These are phyloP conservation scores for Diplodus puntazzo DNA, from an alignment of 2,797 vertebrate genomes.

Conservation along the genomic window DNA sequence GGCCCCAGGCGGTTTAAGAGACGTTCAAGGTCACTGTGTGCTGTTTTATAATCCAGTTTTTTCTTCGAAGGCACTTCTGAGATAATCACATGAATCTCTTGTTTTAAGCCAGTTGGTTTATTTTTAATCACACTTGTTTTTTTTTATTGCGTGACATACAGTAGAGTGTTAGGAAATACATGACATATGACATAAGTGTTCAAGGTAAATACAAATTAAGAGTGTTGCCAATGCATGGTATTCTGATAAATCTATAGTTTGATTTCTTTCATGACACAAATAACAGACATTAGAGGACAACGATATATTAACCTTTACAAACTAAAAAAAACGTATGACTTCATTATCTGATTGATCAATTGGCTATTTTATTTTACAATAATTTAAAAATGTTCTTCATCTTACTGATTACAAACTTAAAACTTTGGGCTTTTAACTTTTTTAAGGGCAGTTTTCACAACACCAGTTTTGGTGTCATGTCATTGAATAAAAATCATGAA, in stretches of 20 bases:
- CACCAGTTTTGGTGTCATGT: not conserved
- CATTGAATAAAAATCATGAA: not conserved
- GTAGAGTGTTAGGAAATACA: not conserved
- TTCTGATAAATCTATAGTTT: not conserved
- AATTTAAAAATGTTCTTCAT: not conserved
- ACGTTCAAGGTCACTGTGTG: not conserved
- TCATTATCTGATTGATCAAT: not conserved
- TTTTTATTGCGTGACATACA: conserved; percentile 16
- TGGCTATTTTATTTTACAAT: too few relatives aligned
- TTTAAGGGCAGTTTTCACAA: not conserved
- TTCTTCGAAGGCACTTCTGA: not conserved
- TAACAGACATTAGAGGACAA: not conserved
- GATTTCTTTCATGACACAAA: not conserved
- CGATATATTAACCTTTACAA: not conserved
- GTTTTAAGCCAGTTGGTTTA: not conserved
- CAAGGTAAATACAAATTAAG: not conserved
- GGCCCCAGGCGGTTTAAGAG: not conserved
- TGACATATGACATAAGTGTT: not conserved
- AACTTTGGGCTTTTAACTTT: not conserved
- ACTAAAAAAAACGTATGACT: not conserved
- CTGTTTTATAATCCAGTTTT: not conserved
- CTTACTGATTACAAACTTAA: not conserved
- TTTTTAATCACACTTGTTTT: not conserved
- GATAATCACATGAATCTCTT: not conserved
- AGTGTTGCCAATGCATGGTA: not conserved